Evolutionary conservation across 2,888 invertebrate genomes (phyloP).

Genomic region (Myathropa florea): DNA sequence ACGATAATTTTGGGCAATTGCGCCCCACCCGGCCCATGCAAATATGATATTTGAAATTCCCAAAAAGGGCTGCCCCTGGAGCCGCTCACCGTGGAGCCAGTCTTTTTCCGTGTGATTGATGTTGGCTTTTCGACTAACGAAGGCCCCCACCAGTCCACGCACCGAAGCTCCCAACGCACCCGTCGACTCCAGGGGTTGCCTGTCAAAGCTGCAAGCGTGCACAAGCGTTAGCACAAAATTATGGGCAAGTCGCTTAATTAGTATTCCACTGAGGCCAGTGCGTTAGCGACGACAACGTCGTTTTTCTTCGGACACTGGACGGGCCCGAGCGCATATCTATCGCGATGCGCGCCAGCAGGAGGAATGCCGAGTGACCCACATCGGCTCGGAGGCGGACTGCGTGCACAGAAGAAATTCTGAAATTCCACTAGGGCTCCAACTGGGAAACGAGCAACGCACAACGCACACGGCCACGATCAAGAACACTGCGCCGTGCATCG

Average conservation of each 20-base stretch:
- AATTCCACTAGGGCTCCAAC: conserved; percentile 59
- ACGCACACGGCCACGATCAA: neutral
- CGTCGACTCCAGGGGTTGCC: conserved; percentile 8
- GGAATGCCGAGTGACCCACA: conserved; percentile 63
- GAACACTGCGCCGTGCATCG: neutral
- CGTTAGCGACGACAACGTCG: conserved; percentile 10
- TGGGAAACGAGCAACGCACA: conserved; percentile 3
- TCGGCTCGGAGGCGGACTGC: conserved; percentile 18
- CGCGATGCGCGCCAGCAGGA: neutral
- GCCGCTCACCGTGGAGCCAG: neutral
- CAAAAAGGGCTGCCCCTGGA: conserved; percentile 31
- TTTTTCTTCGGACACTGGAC: conserved; percentile 13
- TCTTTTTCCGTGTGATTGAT: conserved; percentile 51
- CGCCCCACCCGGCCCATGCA: conserved; percentile 13
- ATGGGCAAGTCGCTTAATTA: conserved; percentile 66
- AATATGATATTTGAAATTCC: conserved; percentile 42
- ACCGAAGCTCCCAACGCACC: neutral
- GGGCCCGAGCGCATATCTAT: neutral
- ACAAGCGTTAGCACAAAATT: conserved; percentile 38
- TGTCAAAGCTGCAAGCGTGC: neutral
- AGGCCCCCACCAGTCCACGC: too few species aligned
- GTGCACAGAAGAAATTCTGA: conserved; percentile 22
- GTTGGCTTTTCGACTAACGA: neutral
- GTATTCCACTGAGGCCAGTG: conserved; percentile 41
- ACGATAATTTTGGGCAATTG: neutral